Base-by-base conservation (phyloP, 2,797 vertebrate genomes). In the Oreochromis grahami region DNA sequence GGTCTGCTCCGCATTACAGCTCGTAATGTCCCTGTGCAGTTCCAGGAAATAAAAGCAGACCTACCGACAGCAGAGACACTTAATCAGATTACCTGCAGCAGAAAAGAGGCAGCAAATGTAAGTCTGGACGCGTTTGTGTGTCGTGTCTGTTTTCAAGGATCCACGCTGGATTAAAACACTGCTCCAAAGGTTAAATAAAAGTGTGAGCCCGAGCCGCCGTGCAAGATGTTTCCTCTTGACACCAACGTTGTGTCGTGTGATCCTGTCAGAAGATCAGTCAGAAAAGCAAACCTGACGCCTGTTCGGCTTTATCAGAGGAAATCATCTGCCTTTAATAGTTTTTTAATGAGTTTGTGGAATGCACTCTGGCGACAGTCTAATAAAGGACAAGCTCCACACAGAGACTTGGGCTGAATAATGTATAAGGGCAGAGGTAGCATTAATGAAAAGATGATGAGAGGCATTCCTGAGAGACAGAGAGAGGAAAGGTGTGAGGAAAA, bases 371-470 rank as follows among this genome's bases (percentile, higher is more conserved):
- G 92, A 95, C 95, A 89, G 91, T 92, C 92, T 95, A 94, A 96
- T 95, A 95, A 94, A 95, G 94, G 93, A 95, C 93, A 84, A 92
- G 92, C 88, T 92, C 87, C 81, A 87, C 92, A 85, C 87, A 63
- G 92, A 95, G 92, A 93, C 91, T 91, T n/a, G 3, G 92, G 91
- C 91, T 95, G 94, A 96, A 96, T 96, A 95, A 96, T 96, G 95
- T 86, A 95, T 93, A 90, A 93, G 89, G 91, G 90, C 93, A 95
- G 92, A 95, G 91, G 95, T 93, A 93, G 90, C 93, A 70, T 92
- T 96, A 95, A 96, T 95, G 94, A 96, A 96, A 95, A 95, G 94
- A 95, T 95, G 95, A 95, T 94, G 95, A 95, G 95, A 95, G 92
- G 91, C 90, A 90, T 91, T 93, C 92, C 94, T 94, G 92, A 77